phyloP scores from a whole-genome alignment of 53 echinoderm and acorn worm species.

The Paracentrotus lividus region DNA sequence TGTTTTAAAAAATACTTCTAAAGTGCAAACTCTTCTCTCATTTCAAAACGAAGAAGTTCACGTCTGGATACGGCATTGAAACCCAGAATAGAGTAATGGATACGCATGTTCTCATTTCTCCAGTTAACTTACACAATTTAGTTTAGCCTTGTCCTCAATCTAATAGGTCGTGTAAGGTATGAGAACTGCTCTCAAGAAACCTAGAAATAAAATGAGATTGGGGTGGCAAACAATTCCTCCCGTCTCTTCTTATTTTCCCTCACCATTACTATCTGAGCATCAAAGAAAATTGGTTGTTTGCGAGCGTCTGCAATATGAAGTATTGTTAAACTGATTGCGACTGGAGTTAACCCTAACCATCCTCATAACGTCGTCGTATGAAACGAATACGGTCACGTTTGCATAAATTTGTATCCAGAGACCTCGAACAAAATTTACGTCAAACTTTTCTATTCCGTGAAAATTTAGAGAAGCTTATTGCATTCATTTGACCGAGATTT shows the following conservation, averaged over 20 bases:
- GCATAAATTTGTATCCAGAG: too few relatives aligned
- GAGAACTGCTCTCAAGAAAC: neutral
- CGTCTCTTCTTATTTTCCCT: slow-evolving; percentile 2
- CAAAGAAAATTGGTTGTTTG: slow-evolving; percentile 9
- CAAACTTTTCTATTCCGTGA: too few relatives aligned
- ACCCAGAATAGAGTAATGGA: neutral
- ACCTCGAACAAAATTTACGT: too few relatives aligned
- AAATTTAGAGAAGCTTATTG: too few relatives aligned
- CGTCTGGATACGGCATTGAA: neutral
- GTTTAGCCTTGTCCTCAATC: slow-evolving; percentile 36
- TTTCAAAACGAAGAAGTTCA: neutral
- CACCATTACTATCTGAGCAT: neutral
- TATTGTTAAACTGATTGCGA: too few relatives aligned
- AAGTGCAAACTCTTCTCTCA: neutral
- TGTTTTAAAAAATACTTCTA: neutral
- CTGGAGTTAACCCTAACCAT: too few relatives aligned
- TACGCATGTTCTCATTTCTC: neutral
- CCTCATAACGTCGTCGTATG: too few relatives aligned
- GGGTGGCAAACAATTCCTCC: neutral
- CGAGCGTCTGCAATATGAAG: neutral
- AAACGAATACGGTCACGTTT: too few relatives aligned
- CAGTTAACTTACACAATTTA: slow-evolving; percentile 14
- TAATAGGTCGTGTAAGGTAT: neutral
- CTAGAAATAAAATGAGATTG: neutral
- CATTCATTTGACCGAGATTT: too few relatives aligned